Evolutionary conservation across 1,140 invertebrate genomes (phyloP).

Genomic region (Papilio xuthus): DNA sequence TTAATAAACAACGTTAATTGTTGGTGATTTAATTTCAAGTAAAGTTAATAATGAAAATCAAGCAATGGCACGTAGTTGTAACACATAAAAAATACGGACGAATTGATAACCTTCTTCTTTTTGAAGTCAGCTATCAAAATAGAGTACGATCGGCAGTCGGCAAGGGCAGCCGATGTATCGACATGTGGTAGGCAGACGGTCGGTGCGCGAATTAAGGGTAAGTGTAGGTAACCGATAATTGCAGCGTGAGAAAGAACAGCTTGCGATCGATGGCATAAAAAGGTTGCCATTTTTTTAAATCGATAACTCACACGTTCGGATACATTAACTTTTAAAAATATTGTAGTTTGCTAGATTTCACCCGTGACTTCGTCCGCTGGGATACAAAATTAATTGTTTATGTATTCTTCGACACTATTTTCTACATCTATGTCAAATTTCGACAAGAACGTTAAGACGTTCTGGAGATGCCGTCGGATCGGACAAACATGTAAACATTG

Average conservation of each 20-base stretch:
- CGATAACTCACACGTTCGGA: neutral
- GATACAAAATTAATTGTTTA: too few species aligned
- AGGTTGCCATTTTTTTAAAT: neutral
- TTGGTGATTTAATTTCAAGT: neutral
- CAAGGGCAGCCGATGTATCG: slow-evolving; percentile 42
- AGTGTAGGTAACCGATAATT: slow-evolving; percentile 74
- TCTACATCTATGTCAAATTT: too few species aligned
- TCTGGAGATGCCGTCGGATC: too few species aligned
- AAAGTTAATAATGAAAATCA: neutral
- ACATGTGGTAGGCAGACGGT: slow-evolving; percentile 49
- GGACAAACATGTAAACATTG: too few species aligned
- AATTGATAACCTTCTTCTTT: too few species aligned
- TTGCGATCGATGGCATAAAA: slow-evolving; percentile 49
- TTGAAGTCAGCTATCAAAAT: too few species aligned
- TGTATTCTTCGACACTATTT: too few species aligned
- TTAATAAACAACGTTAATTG: neutral
- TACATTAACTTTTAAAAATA: neutral
- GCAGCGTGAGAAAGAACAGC: slow-evolving; percentile 67
- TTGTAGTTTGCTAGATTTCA: too few species aligned
- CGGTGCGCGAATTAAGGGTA: slow-evolving; percentile 67
- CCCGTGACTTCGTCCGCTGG: too few species aligned
- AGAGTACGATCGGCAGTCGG: slow-evolving; percentile 19
- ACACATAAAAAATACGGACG: too few species aligned
- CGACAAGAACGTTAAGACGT: too few species aligned
- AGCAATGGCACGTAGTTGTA: neutral